Evolutionary conservation across 2,113 vertebrate genomes (phyloP).

Genomic region (Hippopotamus amphibius): DNA sequence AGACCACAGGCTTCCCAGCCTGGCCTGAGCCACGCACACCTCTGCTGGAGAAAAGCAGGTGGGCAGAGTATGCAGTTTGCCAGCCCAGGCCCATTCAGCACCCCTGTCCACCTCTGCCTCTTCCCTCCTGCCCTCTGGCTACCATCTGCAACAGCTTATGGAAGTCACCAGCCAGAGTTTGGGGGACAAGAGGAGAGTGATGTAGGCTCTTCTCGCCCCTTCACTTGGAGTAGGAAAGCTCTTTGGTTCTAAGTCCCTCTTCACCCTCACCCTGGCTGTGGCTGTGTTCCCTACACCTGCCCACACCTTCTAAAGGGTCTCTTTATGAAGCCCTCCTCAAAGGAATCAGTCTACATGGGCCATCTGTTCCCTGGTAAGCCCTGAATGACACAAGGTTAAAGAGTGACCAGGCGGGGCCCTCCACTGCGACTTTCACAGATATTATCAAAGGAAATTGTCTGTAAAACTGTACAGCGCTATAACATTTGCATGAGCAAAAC

Average conservation of each 20-base stretch:
- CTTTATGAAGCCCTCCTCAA: background rate
- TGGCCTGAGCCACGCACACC: too few relatives aligned
- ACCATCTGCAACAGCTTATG: background rate
- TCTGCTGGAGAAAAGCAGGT: background rate
- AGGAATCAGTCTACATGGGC: background rate
- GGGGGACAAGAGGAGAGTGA: background rate
- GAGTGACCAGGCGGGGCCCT: background rate
- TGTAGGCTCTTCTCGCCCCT: background rate
- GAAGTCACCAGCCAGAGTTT: background rate
- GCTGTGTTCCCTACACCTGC: background rate
- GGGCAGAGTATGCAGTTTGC: too few relatives aligned
- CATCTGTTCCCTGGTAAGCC: background rate
- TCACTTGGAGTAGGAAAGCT: background rate
- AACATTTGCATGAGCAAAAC: conserved; percentile 54
- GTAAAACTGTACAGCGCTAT: conserved; percentile 50
- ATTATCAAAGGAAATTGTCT: conserved; percentile 28
- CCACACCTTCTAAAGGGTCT: background rate
- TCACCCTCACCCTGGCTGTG: background rate
- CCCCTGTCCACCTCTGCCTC: background rate
- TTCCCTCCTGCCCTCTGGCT: background rate
- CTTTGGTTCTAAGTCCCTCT: accelerated
- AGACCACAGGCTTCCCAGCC: background rate
- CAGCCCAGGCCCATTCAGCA: background rate
- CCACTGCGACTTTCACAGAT: background rate
- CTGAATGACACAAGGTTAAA: background rate